Conservation (phyloP, 2,797 vertebrate species). For the Catamblyrhynchus diadema region DNA sequence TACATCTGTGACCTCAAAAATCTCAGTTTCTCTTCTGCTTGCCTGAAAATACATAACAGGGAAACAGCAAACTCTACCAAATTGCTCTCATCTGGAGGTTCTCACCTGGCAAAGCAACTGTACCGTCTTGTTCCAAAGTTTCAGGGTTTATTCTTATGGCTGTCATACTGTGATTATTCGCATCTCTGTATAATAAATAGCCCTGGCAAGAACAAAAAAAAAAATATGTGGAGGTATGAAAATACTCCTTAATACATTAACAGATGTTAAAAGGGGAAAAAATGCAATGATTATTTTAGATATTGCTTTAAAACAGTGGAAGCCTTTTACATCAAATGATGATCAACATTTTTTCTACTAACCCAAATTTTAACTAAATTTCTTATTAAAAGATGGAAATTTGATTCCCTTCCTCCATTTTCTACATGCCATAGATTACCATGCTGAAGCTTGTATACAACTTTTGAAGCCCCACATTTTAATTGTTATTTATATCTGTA, state of each 20-base stretch:
- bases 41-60: background rate
- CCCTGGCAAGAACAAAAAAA: conserved; percentile 77
- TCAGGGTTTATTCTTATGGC: conserved; percentile 98
- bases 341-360: background rate
- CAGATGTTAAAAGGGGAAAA: background rate
- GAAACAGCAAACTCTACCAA: background rate
- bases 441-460: background rate
- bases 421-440: background rate
- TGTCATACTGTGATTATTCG: conserved; percentile 90
- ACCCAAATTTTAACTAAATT: background rate
- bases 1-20: background rate
- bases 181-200: conserved; percentile 93
- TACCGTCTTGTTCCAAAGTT: conserved; percentile 94
- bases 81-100: background rate
- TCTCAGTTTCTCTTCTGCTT: background rate
- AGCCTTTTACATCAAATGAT: background rate
- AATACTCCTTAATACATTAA: background rate
- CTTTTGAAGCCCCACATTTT: background rate
- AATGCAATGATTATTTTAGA: rapidly evolving
- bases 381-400: background rate
- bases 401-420: background rate
- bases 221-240: background rate
- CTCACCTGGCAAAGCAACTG: conserved; percentile 92
- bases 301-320: background rate
- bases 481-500: background rate